Evolutionary conservation across 1,140 invertebrate genomes (phyloP).

Genomic region (Cecropterus lyciades): DNA sequence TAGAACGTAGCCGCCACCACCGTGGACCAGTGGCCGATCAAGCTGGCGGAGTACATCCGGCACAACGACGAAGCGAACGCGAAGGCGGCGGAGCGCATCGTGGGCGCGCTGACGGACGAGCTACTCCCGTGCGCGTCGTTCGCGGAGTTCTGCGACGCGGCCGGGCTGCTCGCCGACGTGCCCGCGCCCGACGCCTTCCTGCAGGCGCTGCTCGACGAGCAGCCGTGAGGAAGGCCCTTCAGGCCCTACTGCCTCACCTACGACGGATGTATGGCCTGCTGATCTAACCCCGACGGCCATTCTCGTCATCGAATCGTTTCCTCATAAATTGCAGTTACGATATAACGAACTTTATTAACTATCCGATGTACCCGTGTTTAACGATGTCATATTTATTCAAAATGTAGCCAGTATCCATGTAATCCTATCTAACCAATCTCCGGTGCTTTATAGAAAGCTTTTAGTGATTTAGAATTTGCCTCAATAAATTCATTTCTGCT

Average conservation of each 20-base stretch:
- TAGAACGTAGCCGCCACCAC: slow-evolving; percentile 88
- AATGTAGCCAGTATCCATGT: slow-evolving; percentile 16
- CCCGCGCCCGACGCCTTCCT: slow-evolving; percentile 71
- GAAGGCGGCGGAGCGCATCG: slow-evolving; percentile 93
- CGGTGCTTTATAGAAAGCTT: slow-evolving; percentile 25
- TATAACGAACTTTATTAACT: neutral
- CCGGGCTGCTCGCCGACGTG: slow-evolving; percentile 82
- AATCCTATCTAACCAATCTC: slow-evolving; percentile 31
- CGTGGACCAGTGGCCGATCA: slow-evolving; percentile 94
- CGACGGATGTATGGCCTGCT: slow-evolving; percentile 62
- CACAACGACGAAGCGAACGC: slow-evolving; percentile 96
- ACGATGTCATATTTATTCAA: slow-evolving; percentile 11
- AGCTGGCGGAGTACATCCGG: slow-evolving; percentile 96
- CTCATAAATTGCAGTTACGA: neutral
- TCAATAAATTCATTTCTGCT: slow-evolving; percentile 55
- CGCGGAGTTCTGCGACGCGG: slow-evolving; percentile 95
- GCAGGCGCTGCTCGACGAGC: slow-evolving; percentile 53
- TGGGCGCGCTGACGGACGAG: slow-evolving; percentile 94
- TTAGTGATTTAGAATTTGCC: slow-evolving; percentile 35
- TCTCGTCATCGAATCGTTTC: neutral
- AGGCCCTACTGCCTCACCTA: slow-evolving; percentile 62
- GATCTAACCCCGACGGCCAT: neutral
- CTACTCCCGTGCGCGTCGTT: slow-evolving; percentile 95
- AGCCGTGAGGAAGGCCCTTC: slow-evolving; percentile 61
- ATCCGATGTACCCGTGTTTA: neutral